phyloP scores from a whole-genome alignment of 1,140 invertebrate species.

The Teleogryllus occipitalis region DNA sequence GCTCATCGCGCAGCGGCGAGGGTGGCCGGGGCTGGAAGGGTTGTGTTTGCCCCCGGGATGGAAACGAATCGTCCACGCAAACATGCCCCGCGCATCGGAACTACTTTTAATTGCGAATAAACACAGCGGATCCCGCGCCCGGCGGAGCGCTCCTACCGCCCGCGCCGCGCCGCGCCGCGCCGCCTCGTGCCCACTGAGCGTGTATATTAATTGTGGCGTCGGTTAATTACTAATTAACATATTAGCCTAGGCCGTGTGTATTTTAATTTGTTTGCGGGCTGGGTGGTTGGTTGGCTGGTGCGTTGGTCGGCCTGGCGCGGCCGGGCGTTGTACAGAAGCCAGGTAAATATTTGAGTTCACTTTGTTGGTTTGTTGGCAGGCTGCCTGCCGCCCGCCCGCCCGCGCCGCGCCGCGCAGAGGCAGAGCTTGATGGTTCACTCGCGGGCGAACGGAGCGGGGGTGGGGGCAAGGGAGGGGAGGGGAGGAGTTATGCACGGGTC shows the following conservation, averaged over 20 bases:
- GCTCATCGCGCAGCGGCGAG: too few species aligned
- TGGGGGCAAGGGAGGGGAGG: too few species aligned
- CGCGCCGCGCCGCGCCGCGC: too few species aligned
- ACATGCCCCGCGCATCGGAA: neutral
- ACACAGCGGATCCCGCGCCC: neutral
- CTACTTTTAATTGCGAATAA: constrained; percentile 1
- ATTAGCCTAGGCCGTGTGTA: neutral
- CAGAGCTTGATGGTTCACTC: too few species aligned
- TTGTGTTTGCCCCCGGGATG: neutral
- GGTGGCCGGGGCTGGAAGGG: neutral
- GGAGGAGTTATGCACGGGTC: too few species aligned
- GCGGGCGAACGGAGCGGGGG: too few species aligned
- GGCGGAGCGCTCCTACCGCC: neutral
- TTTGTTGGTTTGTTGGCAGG: neutral
- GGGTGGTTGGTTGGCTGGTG: neutral
- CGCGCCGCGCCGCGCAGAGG: too few species aligned
- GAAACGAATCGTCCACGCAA: neutral
- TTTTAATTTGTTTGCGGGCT: neutral
- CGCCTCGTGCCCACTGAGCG: neutral
- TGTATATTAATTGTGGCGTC: neutral
- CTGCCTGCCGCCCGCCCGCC: neutral
- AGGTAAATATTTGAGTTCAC: constrained; percentile 5
- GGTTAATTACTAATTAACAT: constrained; percentile 1
- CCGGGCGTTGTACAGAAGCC: neutral
- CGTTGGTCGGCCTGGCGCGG: neutral